phyloP scores from a whole-genome alignment of 2,797 vertebrate species.

The Masticophis lateralis region DNA sequence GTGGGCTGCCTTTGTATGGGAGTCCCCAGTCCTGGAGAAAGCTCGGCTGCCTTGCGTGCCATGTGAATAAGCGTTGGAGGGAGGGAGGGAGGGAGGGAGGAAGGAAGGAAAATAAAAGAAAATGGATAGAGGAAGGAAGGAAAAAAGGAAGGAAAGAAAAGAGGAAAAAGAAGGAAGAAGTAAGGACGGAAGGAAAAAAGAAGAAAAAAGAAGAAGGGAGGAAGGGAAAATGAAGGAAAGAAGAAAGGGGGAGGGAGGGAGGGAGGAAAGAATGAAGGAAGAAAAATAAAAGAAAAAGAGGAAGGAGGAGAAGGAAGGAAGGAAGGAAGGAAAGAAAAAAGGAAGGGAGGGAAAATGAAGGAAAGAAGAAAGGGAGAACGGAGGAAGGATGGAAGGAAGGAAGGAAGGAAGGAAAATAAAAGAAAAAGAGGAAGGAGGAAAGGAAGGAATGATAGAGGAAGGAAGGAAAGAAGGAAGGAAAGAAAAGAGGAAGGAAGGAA shows the following conservation, averaged over 20 bases:
- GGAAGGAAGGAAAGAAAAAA: too few relatives aligned
- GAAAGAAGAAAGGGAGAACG: too few relatives aligned
- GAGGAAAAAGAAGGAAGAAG: too few relatives aligned
- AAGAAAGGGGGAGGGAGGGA: too few relatives aligned
- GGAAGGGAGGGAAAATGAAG: background rate
- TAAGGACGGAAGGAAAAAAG: too few relatives aligned
- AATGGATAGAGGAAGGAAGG: too few relatives aligned
- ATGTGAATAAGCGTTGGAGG: background rate
- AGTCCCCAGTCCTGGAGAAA: background rate
- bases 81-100: background rate
- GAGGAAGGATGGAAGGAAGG: too few relatives aligned
- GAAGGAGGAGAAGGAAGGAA: too few relatives aligned
- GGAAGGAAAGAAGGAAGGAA: too few relatives aligned
- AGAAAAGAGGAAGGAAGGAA: background rate
- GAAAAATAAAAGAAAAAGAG: background rate
- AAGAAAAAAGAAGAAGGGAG: background rate
- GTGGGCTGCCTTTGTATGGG: background rate
- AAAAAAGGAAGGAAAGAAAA: accelerated
- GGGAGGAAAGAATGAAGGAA: background rate
- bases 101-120: too few relatives aligned
- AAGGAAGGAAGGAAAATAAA: too few relatives aligned
- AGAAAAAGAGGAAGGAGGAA: accelerated
- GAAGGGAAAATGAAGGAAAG: accelerated
- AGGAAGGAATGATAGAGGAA: too few relatives aligned
- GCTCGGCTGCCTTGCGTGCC: background rate